Conservation (phyloP, 2,888 invertebrate species). For the Sturmia bella region DNA sequence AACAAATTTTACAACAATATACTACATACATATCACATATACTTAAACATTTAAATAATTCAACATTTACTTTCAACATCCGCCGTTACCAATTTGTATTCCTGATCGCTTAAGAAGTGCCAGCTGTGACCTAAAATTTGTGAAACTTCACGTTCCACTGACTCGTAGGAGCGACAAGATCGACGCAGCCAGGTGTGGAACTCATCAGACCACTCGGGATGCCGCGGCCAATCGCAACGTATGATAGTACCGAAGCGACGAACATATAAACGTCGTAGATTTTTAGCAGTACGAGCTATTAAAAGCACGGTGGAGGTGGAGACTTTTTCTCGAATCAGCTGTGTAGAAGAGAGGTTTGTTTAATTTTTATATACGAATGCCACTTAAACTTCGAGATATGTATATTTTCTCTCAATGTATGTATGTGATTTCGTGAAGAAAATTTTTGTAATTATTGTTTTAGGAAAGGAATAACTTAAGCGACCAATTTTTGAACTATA, state of each 20-base stretch:
- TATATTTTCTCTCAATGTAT: no score
- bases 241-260: conserved; percentile 88
- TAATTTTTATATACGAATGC: no score
- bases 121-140: conserved; percentile 86
- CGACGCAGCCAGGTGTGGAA: conserved; percentile 86
- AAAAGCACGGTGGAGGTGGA: conserved; percentile 90
- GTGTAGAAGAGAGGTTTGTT: conserved; percentile 24
- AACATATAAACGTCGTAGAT: conserved; percentile 85
- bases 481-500: no score
- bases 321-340: conserved; percentile 89
- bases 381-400: no score
- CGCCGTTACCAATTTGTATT: conserved; percentile 83
- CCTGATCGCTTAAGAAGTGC: conserved; percentile 86
- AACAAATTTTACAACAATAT: conserved; percentile 43
- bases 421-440: no score
- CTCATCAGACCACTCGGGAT: conserved; percentile 86
- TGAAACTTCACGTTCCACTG: conserved; percentile 87
- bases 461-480: no score
- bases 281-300: conserved; percentile 85
- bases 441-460: no score
- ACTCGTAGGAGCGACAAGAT: conserved; percentile 85
- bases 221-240: conserved; percentile 87
- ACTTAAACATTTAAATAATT: conserved; percentile 44
- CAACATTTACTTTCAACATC: conserved; percentile 75
- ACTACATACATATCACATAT: conserved; percentile 70